A percentile compares a stretch with the other conserved stretches of the same genome.
phyloP scores from a whole-genome alignment of 2,797 vertebrate genomes.

The Hydrocynus forskahlii region DNA sequence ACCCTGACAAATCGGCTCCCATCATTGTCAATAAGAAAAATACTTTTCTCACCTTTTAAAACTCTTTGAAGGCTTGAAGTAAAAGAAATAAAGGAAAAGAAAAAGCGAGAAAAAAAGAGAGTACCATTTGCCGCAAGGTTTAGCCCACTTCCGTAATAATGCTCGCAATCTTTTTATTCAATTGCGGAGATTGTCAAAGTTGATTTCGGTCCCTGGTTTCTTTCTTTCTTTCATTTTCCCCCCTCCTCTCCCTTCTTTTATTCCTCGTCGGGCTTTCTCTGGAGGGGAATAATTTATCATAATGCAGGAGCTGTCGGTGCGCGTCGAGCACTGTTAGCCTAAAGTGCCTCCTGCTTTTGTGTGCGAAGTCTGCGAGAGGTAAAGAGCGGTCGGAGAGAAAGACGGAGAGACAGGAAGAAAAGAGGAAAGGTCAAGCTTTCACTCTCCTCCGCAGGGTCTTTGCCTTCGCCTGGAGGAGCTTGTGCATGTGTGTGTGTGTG shows the following conservation, averaged over 20 bases:
- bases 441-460: conserved; percentile 28
- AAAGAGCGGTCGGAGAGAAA: conserved; percentile 10
- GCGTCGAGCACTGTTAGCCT: conserved; percentile 59
- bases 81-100: conserved; percentile 8
- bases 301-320: conserved; percentile 62
- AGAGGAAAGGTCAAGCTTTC: conserved; percentile 48
- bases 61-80: conserved; percentile 14
- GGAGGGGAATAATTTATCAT: conserved; percentile 70
- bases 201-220: conserved; percentile 64
- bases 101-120: conserved; percentile 20
- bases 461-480: background rate
- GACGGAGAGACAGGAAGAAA: conserved; percentile 20
- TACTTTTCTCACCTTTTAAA: conserved; percentile 36
- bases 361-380: conserved; percentile 43
- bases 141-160: conserved; percentile 59
- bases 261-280: conserved; percentile 49
- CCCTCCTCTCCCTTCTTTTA: conserved; percentile 59
- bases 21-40: conserved; percentile 25
- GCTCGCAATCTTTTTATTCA: conserved; percentile 33
- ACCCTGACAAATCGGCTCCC: conserved; percentile 29
- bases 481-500: background rate
- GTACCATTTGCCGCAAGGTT: conserved; percentile 53
- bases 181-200: conserved; percentile 59
- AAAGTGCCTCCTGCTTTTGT: conserved; percentile 64
- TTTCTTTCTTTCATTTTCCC: conserved; percentile 58